Conservation (phyloP, 2,113 vertebrate species). For the Protobothrops mucrosquamatus region DNA sequence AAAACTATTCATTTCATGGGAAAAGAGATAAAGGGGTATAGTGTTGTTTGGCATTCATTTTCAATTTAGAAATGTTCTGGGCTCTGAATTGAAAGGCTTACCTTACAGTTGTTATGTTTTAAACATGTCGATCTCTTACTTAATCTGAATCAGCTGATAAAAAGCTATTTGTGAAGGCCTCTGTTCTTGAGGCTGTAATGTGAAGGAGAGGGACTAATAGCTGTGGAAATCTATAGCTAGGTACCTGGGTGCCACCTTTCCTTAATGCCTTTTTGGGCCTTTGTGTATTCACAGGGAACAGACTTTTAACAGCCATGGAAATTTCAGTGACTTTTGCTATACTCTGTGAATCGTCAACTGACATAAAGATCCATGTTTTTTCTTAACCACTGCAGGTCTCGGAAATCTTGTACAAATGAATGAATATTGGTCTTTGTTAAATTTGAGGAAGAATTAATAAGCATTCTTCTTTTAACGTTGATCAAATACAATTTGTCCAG, state of each 20-base stretch:
- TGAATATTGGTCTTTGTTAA: background rate
- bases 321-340: slow-evolving; percentile 12
- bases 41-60: background rate
- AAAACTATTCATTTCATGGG: slow-evolving; percentile 14
- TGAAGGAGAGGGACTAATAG: background rate
- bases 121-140: background rate
- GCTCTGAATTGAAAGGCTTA: background rate
- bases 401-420: slow-evolving; percentile 10
- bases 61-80: background rate
- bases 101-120: background rate
- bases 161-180: background rate
- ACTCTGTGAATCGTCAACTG: slow-evolving; percentile 3
- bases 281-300: background rate
- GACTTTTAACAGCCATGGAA: background rate
- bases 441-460: slow-evolving; percentile 2
- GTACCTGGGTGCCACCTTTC: background rate
- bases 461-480: background rate
- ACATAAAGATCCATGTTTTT: background rate
- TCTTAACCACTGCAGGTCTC: slow-evolving; percentile 3
- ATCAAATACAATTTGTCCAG: background rate
- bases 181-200: background rate
- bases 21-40: background rate
- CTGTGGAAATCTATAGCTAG: background rate
- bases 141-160: background rate
- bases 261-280: slow-evolving; percentile 5